phyloP scores from a whole-genome alignment of 2,797 vertebrate genomes.

The Lagodon rhomboides region DNA sequence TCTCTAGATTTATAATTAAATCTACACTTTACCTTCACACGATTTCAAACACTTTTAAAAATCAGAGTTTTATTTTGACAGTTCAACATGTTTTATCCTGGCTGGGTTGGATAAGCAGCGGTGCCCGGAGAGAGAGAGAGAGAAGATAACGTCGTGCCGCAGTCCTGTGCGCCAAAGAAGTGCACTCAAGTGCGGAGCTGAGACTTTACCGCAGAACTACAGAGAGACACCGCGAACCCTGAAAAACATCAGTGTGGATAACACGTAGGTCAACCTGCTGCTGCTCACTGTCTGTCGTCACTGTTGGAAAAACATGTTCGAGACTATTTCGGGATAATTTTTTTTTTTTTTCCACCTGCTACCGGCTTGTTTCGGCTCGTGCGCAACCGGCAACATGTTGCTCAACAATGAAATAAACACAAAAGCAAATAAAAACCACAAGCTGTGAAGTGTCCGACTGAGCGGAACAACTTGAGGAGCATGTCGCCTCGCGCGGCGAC shows the following conservation, averaged over 20 bases:
- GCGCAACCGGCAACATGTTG: constrained; percentile 9
- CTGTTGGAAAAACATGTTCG: too few species aligned
- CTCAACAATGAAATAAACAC: not conserved
- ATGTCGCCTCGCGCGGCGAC: constrained; percentile 1
- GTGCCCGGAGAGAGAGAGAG: not conserved
- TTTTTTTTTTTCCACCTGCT: constrained; percentile 26
- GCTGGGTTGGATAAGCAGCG: not conserved
- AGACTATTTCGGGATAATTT: not conserved
- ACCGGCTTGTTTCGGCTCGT: not conserved
- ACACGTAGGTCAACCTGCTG: not conserved
- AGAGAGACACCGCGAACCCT: constrained; percentile 32
- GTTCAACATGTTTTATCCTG: not conserved
- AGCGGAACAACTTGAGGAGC: constrained; percentile 5
- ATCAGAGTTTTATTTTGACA: not conserved
- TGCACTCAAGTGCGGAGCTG: constrained; percentile 42
- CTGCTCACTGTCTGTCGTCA: too few species aligned
- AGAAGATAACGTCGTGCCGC: constrained; percentile 16
- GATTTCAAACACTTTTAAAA: not conserved
- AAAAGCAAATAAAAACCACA: too few species aligned
- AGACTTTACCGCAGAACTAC: constrained; percentile 28
- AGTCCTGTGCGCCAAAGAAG: constrained; percentile 34
- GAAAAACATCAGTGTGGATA: constrained; percentile 19
- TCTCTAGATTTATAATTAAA: not conserved
- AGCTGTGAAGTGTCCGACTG: not conserved
- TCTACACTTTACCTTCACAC: not conserved